These are phyloP conservation scores for Melitaea athalia DNA, from an alignment of 2,888 invertebrate genomes.

Conservation along the genomic window DNA sequence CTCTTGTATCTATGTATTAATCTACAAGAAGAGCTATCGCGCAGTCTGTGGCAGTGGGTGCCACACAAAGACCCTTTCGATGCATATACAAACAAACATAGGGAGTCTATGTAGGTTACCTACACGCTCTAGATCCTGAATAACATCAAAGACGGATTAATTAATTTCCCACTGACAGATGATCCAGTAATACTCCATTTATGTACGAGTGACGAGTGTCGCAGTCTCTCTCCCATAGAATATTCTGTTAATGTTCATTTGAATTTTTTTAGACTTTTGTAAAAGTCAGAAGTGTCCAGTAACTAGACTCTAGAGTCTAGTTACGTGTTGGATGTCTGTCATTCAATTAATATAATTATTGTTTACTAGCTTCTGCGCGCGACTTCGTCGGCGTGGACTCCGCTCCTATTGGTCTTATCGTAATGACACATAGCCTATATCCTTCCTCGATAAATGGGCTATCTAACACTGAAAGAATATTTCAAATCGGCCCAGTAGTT, in stretches of 20 bases:
- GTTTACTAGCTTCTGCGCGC: too few species aligned
- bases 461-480: too few species aligned
- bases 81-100: constrained; percentile 1
- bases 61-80: background rate
- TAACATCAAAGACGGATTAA: constrained; percentile 14
- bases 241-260: background rate
- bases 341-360: too few species aligned
- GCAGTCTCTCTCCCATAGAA: background rate
- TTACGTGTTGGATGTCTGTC: too few species aligned
- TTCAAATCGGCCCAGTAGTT: too few species aligned
- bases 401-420: too few species aligned
- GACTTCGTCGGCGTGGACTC: too few species aligned
- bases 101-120: background rate
- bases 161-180: constrained; percentile 6
- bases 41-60: background rate
- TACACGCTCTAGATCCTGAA: constrained; percentile 2
- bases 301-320: too few species aligned
- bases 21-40: background rate
- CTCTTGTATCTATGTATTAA: background rate
- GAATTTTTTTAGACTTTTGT: too few species aligned
- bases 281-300: too few species aligned
- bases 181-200: background rate
- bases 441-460: too few species aligned
- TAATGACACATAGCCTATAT: too few species aligned
- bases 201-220: background rate